Evolutionary conservation across 2,797 vertebrate species (phyloP).

Genomic region (Novumbra hubbsi): DNA sequence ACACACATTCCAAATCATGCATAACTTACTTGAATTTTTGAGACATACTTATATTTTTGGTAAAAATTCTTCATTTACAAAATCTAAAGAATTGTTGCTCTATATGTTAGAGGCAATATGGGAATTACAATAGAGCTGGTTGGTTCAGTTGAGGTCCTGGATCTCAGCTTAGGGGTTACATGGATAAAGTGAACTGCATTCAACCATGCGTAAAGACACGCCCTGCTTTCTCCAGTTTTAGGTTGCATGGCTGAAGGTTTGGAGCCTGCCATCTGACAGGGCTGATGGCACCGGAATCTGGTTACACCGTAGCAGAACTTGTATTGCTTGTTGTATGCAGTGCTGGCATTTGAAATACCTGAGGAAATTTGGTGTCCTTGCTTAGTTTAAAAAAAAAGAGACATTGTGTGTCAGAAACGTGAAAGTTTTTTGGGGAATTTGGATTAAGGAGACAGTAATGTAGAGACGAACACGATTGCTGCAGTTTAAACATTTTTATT

Average conservation of each 20-base stretch:
- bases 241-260: conserved; percentile 44
- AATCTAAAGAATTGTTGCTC: background rate
- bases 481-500: no score
- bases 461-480: no score
- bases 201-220: conserved; percentile 58
- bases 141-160: conserved; percentile 10
- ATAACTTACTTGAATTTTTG: no score
- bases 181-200: conserved; percentile 45
- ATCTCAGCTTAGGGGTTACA: conserved; percentile 26
- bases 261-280: conserved; percentile 40
- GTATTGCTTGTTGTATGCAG: conserved; percentile 15
- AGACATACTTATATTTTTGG: no score
- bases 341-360: background rate
- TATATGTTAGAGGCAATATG: background rate
- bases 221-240: conserved; percentile 48
- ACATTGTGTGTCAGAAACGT: background rate
- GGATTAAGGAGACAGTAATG: no score
- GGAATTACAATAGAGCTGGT: background rate
- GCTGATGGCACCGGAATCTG: conserved; percentile 31
- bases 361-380: background rate
- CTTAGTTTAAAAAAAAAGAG: background rate
- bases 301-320: conserved; percentile 20
- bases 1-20: background rate
- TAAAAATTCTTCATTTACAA: no score
- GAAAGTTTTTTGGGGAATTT: no score